Conservation (phyloP, 2,888 invertebrate genomes). For the Melanostoma mellinum region DNA sequence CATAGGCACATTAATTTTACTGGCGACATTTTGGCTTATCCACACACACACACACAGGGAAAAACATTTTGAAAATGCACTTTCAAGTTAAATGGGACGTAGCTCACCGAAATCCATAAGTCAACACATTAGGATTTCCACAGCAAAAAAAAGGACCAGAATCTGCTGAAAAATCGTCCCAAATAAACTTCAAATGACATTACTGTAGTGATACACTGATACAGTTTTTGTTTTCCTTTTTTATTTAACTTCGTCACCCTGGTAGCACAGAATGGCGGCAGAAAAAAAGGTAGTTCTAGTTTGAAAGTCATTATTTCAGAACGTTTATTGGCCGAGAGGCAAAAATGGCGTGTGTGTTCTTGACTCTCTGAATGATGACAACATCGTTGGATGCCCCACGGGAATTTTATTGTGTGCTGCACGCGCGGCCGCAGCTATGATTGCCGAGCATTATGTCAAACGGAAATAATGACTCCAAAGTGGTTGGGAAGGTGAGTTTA, state of each 20-base stretch:
- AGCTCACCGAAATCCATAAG: constrained; percentile 40
- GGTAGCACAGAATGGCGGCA: not conserved
- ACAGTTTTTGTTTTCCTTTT: constrained; percentile 12
- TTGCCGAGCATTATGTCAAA: constrained; percentile 45
- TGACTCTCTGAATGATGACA: constrained; percentile 42
- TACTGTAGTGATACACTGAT: constrained; percentile 21
- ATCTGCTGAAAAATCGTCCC: constrained; percentile 30
- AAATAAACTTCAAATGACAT: constrained; percentile 36
- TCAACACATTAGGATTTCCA: constrained; percentile 31
- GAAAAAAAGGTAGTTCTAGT: not conserved
- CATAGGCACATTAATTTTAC: constrained; percentile 61
- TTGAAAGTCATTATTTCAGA: constrained; percentile 33
- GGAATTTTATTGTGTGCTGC: constrained; percentile 58
- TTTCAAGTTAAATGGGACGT: constrained; percentile 46
- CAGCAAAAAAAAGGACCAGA: constrained; percentile 21
- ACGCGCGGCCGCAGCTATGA: constrained; percentile 30
- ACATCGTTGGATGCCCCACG: constrained; percentile 48
- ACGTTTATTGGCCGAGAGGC: constrained; percentile 8
- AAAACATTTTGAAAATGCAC: constrained; percentile 37
- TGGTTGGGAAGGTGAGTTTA: constrained; percentile 47
- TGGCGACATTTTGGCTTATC: constrained; percentile 59
- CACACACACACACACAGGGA: constrained; percentile 14
- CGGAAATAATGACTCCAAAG: constrained; percentile 60
- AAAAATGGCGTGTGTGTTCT: constrained; percentile 34
- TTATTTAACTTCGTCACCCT: constrained; percentile 1